Conservation (phyloP, 2,888 invertebrate species). For the Lamproptera curius region DNA sequence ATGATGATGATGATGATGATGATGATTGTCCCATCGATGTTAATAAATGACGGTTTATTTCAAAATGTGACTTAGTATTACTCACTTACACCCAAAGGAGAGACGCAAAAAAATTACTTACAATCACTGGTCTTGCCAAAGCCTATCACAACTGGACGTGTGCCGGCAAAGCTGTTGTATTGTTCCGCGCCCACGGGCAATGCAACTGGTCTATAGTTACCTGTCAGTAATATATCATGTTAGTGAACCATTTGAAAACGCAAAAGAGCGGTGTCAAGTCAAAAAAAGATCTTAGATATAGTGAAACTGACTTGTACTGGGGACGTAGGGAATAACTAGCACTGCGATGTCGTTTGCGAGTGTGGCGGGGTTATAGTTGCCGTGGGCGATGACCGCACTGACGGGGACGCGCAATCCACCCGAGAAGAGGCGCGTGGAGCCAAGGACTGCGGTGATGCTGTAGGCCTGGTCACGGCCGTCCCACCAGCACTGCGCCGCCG, state of each 20-base stretch:
- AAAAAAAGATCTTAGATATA: neutral
- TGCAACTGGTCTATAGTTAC: conserved; percentile 23
- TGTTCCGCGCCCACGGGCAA: conserved; percentile 25
- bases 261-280: too few relatives aligned
- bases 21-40: too few relatives aligned
- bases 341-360: conserved; percentile 35
- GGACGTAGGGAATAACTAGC: conserved; percentile 27
- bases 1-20: too few relatives aligned
- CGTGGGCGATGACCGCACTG: conserved; percentile 27
- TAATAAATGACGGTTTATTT: too few relatives aligned
- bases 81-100: too few relatives aligned
- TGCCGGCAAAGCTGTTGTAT: conserved; percentile 20
- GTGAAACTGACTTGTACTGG: conserved; percentile 26
- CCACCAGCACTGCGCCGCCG: conserved; percentile 37
- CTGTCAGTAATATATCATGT: conserved; percentile 5
- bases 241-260: too few relatives aligned
- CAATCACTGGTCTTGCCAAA: conserved; percentile 20
- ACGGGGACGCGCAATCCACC: conserved; percentile 34
- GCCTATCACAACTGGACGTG: conserved; percentile 10
- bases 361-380: conserved; percentile 26
- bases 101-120: too few relatives aligned
- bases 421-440: conserved; percentile 31
- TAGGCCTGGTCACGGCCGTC: conserved; percentile 26
- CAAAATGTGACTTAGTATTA: too few relatives aligned
- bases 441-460: conserved; percentile 31